These are phyloP conservation scores for Antheraea assamensis DNA, from an alignment of 2,888 invertebrate genomes.

Conservation along the genomic window DNA sequence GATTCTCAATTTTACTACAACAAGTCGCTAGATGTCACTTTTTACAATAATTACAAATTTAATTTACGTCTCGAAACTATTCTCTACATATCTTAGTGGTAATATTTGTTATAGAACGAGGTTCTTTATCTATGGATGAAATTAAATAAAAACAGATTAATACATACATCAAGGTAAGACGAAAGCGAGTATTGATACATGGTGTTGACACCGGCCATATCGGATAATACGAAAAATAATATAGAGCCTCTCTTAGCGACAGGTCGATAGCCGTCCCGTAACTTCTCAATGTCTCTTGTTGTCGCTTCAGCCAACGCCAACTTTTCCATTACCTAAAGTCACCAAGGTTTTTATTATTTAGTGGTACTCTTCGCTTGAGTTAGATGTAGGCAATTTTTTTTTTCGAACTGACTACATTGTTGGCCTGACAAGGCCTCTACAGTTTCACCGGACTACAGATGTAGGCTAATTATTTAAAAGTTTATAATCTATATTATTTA, in stretches of 20 bases:
- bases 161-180: constrained; percentile 87
- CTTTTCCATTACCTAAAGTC: constrained; percentile 85
- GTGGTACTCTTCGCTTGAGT: background rate
- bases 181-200: constrained; percentile 97
- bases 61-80: background rate
- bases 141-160: background rate
- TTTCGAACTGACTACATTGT: too few species aligned
- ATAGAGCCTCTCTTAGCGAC: constrained; percentile 94
- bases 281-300: constrained; percentile 89
- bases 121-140: background rate
- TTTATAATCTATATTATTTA: too few species aligned
- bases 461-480: background rate
- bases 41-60: background rate
- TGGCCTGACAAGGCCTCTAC: too few species aligned
- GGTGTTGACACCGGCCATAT: constrained; percentile 93
- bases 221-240: constrained; percentile 94
- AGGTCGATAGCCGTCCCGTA: constrained; percentile 92
- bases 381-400: too few species aligned
- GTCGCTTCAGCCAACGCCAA: constrained; percentile 89
- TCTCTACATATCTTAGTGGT: background rate
- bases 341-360: constrained; percentile 1
- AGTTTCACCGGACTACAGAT: too few species aligned
- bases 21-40: background rate
- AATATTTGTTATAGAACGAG: too few species aligned
- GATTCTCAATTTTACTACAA: background rate